phyloP scores from a whole-genome alignment of 2,113 vertebrate genomes.

The Dermatemys mawii region DNA sequence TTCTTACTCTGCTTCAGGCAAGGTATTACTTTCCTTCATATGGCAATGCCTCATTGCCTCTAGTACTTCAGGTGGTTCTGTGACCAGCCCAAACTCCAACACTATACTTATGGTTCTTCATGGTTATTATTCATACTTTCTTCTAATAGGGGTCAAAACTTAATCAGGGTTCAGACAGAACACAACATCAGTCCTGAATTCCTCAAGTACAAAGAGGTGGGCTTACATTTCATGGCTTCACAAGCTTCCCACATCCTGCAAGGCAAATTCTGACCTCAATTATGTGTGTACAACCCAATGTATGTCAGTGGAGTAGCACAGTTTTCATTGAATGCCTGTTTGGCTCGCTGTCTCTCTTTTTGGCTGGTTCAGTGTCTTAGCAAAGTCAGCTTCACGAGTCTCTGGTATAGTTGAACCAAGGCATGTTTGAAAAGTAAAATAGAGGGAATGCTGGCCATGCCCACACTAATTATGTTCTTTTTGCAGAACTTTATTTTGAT shows the following conservation, averaged over 20 bases:
- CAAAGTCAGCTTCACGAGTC: background rate
- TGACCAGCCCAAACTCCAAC: background rate
- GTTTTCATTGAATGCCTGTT: background rate
- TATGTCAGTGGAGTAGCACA: background rate
- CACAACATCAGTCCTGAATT: background rate
- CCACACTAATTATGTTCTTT: slow-evolving; percentile 56
- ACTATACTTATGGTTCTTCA: background rate
- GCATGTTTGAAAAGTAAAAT: slow-evolving; percentile 13
- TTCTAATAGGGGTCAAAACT: background rate
- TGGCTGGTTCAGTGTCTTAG: background rate
- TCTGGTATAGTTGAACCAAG: background rate
- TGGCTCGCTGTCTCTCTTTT: background rate
- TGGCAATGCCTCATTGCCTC: background rate
- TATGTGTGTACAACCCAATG: background rate
- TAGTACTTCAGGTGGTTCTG: background rate
- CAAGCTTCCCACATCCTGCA: background rate
- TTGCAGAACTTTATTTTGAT: slow-evolving; percentile 10
- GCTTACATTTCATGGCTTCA: background rate
- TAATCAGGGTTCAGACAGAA: background rate
- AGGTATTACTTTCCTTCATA: background rate
- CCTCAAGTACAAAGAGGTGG: accelerated
- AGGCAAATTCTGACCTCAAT: background rate
- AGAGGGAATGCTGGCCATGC: slow-evolving; percentile 23
- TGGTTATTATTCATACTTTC: background rate
- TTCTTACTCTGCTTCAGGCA: background rate